Conservation (phyloP, 2,113 vertebrate species). For the Oncorhynchus keta region DNA sequence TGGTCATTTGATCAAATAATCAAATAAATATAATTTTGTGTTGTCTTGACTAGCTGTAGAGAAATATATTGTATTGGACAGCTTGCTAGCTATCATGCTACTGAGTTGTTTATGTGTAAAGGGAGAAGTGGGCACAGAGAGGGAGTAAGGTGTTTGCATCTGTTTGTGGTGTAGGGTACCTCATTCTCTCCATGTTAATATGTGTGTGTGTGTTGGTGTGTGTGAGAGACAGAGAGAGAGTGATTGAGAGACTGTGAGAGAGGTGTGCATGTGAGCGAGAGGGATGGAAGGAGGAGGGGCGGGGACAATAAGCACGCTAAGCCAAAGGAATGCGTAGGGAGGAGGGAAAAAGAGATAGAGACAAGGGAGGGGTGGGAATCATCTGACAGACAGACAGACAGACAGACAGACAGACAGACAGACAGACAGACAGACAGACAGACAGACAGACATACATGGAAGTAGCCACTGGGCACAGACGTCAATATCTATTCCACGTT, state of each 20-base stretch:
- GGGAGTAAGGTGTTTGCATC: neutral
- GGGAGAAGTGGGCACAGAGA: neutral
- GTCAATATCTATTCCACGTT: too few species aligned
- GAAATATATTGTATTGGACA: neutral
- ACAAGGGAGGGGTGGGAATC: constrained; percentile 27
- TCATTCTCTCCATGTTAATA: neutral
- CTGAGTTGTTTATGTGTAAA: neutral
- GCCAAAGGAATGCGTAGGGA: constrained; percentile 45
- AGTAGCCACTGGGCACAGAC: neutral
- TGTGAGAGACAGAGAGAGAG: neutral
- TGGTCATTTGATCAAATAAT: too few species aligned
- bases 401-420: too few species aligned
- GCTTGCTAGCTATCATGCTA: neutral
- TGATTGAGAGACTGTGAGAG: neutral
- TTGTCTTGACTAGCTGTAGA: neutral
- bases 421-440: neutral
- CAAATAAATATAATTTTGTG: neutral
- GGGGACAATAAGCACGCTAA: constrained; percentile 41
- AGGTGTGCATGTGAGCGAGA: neutral
- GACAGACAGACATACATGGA: constrained; percentile 11
- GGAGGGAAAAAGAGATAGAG: constrained; percentile 10
- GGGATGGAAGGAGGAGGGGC: neutral
- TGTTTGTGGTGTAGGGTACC: neutral
- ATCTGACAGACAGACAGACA: constrained; percentile 19
- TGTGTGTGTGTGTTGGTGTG: neutral